These are phyloP conservation scores for Intellagama lesueurii DNA, from an alignment of 2,797 vertebrate genomes.

Conservation along the genomic window DNA sequence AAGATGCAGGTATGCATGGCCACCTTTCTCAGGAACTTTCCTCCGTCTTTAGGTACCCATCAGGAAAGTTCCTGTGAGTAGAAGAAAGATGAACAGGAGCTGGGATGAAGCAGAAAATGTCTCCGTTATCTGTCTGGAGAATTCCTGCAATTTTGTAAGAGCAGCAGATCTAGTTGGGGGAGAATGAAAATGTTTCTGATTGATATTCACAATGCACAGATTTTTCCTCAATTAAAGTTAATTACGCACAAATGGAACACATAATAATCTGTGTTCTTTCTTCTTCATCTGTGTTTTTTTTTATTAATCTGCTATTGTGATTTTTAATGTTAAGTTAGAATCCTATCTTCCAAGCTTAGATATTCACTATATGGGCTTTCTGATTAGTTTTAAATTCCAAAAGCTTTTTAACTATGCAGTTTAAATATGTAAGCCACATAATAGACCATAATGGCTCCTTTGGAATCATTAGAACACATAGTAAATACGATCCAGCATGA, in stretches of 20 bases:
- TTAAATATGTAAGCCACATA: constrained; percentile 77
- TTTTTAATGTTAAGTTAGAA: constrained; percentile 75
- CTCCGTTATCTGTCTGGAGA: constrained; percentile 35
- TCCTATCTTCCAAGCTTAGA: constrained; percentile 73
- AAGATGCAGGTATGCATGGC: not conserved
- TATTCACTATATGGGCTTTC: constrained; percentile 71
- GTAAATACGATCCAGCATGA: constrained; percentile 74
- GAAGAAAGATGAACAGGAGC: not conserved
- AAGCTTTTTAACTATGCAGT: constrained; percentile 74
- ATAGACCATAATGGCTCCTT: constrained; percentile 75
- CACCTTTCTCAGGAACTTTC: not conserved
- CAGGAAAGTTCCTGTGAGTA: not conserved
- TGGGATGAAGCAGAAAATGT: not conserved
- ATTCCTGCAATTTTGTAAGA: constrained; percentile 33
- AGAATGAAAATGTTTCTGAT: constrained; percentile 33
- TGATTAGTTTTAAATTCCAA: constrained; percentile 75
- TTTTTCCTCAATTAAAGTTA: constrained; percentile 52
- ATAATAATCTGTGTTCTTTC: constrained; percentile 59
- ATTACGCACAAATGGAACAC: constrained; percentile 53
- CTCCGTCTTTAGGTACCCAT: not conserved
- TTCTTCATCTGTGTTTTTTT: constrained; percentile 10
- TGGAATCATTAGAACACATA: constrained; percentile 76
- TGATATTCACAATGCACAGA: not conserved
- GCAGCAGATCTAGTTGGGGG: constrained; percentile 18
- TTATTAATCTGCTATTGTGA: constrained; percentile 62